Evolutionary conservation across 2,888 invertebrate species (phyloP).

Genomic region (Pachliopta kotzebuea): DNA sequence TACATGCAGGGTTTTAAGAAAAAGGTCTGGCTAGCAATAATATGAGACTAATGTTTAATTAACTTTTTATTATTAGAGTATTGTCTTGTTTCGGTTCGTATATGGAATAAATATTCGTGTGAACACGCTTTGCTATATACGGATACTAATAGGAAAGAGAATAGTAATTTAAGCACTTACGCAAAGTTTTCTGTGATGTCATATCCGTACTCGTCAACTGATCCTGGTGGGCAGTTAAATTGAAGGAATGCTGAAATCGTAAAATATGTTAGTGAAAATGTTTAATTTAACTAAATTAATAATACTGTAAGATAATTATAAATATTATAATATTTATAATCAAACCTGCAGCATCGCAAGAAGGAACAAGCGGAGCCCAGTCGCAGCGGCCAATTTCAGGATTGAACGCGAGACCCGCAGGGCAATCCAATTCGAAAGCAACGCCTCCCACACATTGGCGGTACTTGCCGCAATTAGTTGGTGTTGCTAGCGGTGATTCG

Average conservation of each 20-base stretch:
- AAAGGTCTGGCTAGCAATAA: too few relatives aligned
- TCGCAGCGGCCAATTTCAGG: constrained; percentile 85
- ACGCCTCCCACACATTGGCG: constrained; percentile 88
- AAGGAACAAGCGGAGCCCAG: constrained; percentile 89
- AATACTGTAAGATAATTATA: neutral
- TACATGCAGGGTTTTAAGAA: too few relatives aligned
- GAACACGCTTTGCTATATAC: too few relatives aligned
- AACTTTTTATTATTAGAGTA: too few relatives aligned
- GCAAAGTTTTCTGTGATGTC: constrained; percentile 26
- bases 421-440: constrained; percentile 82
- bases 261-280: constrained; percentile 30
- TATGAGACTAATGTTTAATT: too few relatives aligned
- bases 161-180: constrained; percentile 2
- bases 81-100: too few relatives aligned
- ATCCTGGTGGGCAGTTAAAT: constrained; percentile 43
- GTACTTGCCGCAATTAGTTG: constrained; percentile 85
- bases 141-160: too few relatives aligned
- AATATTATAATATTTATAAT: neutral
- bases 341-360: constrained; percentile 82
- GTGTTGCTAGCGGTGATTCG: constrained; percentile 49
- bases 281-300: too few relatives aligned
- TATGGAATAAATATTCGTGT: too few relatives aligned
- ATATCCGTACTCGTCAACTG: constrained; percentile 24
- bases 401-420: constrained; percentile 89
- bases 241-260: constrained; percentile 46